These are phyloP conservation scores for Phengaris alcon DNA, from an alignment of 2,888 invertebrate genomes.

Conservation along the genomic window DNA sequence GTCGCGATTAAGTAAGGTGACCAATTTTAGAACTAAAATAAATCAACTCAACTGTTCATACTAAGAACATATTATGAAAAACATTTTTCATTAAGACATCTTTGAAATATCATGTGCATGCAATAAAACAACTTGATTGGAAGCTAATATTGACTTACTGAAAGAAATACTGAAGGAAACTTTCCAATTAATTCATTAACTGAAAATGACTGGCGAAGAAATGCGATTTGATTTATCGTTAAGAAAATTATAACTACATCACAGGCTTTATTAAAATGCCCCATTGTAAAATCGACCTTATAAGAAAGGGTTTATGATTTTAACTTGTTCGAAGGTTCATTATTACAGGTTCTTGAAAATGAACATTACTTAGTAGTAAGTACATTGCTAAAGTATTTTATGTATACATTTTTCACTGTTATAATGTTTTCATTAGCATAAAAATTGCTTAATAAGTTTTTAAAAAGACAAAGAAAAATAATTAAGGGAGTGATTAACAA, in stretches of 20 bases:
- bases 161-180: conserved; percentile 65
- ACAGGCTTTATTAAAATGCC: background rate
- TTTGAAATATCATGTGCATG: conserved; percentile 50
- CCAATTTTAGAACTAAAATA: too few relatives aligned
- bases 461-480: too few relatives aligned
- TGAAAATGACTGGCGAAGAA: conserved; percentile 40
- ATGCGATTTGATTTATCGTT: conserved; percentile 28
- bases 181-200: conserved; percentile 73
- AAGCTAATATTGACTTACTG: conserved; percentile 58
- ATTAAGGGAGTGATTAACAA: too few relatives aligned
- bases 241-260: conserved; percentile 26
- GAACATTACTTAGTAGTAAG: background rate
- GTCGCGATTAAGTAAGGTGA: too few relatives aligned
- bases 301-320: background rate
- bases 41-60: too few relatives aligned
- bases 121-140: conserved; percentile 59
- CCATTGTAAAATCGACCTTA: background rate
- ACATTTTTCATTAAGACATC: background rate
- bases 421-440: background rate
- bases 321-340: background rate
- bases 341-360: conserved; percentile 1
- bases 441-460: background rate
- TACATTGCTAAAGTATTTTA: background rate
- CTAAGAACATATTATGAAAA: background rate
- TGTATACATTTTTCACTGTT: background rate